Evolutionary conservation across 2,888 invertebrate species (phyloP).

Genomic region (Unio delphinus): DNA sequence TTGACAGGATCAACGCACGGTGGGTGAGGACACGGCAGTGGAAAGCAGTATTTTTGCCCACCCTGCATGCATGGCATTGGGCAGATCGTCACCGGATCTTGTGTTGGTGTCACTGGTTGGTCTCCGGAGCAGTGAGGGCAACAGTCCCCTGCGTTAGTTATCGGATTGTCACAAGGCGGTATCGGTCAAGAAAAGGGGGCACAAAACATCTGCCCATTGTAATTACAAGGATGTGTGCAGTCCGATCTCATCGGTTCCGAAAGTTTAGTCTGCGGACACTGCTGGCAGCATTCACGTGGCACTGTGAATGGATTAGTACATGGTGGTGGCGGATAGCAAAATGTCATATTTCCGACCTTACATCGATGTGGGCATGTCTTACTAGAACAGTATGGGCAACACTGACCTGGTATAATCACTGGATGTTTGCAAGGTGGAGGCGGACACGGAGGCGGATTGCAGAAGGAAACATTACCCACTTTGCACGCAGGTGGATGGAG

Average conservation of each 20-base stretch:
- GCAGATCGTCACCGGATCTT: conserved; percentile 3
- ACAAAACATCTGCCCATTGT: no score
- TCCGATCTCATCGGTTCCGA: no score
- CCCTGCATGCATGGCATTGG: conserved; percentile 21
- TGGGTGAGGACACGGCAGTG: conserved; percentile 19
- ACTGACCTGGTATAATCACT: conserved; percentile 16
- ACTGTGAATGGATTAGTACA: conserved; percentile 14
- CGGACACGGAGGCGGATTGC: conserved; percentile 22
- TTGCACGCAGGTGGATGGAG: no score
- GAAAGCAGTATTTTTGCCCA: conserved; percentile 16
- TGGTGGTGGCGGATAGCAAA: conserved; percentile 18
- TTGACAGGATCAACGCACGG: conserved; percentile 17
- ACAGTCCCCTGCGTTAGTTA: no score
- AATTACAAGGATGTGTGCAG: no score
- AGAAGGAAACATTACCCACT: background rate
- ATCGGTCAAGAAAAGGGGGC: no score
- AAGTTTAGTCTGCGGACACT: conserved; percentile 7
- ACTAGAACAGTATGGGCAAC: conserved; percentile 19
- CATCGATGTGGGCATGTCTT: conserved; percentile 19
- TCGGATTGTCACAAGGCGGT: no score
- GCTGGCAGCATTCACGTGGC: conserved; percentile 15
- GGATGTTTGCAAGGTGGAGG: conserved; percentile 14
- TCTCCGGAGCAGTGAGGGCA: no score
- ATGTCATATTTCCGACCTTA: conserved; percentile 19
- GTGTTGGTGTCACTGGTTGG: no score